Evolutionary conservation across 2,797 vertebrate genomes (phyloP), one percentile per base, ranked within the genome.

Genomic region (Cephalopachus bancanus): DNA sequence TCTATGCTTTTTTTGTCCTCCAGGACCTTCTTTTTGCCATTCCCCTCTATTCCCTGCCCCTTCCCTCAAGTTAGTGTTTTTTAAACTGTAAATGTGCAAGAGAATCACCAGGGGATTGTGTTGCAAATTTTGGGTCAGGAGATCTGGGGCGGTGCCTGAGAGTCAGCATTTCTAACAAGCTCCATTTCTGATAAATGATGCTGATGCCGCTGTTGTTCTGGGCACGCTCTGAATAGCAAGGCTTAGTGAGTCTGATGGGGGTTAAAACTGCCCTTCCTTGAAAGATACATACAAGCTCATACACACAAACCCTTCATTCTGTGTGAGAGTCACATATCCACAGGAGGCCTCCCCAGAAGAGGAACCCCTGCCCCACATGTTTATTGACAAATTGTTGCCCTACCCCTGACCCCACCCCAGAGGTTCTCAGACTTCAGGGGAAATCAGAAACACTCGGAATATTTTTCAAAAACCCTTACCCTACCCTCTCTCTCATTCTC

Each of bases 341-440:
- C 28, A 55, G 51, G 55, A 87, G 44, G 57, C 67, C 10, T 26
- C 20, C 75, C 67, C 37, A 51, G 88, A 88, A 81, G 12, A 59
- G 86, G 20, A 30, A 79, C 19, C 60, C 53, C 80, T 59, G 30
- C 11, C 44, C 51, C 57, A 10, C 14, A 17, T 22, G 57, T 33
- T 76, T 96, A 71, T 87, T 49, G 24, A 20, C 78, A 91, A 94
- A 49, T 17, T 51, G 65, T 59, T 89, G 16, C 33, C 75, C 33
- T 24, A 20, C 53, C 37, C 5, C 59, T 49, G 15, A 16, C 16
- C 53, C 37, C 6, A 51, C 10, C 37, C 22, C 5, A 55, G 44
- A 16, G 12, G 22, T 28, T 76, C 92, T 72, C 24, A 81, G 65
- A 89, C 71, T 74, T 74, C 60, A 49, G 11, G 93, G 22, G 30